phyloP scores from a whole-genome alignment of 2,113 vertebrate species.

The Sinocyclocheilus grahami region DNA sequence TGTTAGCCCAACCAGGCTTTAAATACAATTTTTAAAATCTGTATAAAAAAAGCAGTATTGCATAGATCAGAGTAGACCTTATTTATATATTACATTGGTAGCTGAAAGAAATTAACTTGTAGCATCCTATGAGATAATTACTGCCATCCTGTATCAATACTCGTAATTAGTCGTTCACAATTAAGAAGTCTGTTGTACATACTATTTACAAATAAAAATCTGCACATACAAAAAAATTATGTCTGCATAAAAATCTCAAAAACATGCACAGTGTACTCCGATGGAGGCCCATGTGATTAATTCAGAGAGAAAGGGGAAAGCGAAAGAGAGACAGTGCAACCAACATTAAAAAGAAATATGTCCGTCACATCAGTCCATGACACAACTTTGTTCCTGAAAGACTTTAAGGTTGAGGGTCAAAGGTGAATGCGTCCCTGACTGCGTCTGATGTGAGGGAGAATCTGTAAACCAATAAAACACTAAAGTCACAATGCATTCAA shows the following conservation, averaged over 20 bases:
- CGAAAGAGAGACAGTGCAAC: conserved; percentile 24
- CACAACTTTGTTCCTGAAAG: conserved; percentile 29
- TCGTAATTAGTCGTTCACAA: neutral
- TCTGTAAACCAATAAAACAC: conserved; percentile 61
- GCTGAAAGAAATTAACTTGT: neutral
- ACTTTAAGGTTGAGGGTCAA: conserved; percentile 50
- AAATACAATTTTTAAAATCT: neutral
- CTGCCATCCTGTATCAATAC: neutral
- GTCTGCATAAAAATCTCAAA: neutral
- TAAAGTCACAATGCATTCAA: conserved; percentile 25
- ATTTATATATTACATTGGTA: neutral
- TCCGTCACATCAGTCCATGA: conserved; percentile 5
- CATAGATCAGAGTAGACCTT: neutral
- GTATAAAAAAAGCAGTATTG: conserved; percentile 2
- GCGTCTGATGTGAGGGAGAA: conserved; percentile 58
- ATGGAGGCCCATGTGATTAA: neutral
- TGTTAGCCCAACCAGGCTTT: neutral
- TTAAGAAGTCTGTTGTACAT: neutral
- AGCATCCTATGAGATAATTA: neutral
- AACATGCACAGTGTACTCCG: conserved; percentile 12
- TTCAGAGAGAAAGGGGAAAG: neutral
- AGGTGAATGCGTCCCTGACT: conserved; percentile 64
- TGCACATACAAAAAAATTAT: neutral
- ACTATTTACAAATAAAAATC: conserved; percentile 21
- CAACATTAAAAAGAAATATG: neutral